Percentiles rank a stretch among this genome's conserved stretches.
phyloP scores from a whole-genome alignment of 23 tunicate species.

The Clavelina lepadiformis region DNA sequence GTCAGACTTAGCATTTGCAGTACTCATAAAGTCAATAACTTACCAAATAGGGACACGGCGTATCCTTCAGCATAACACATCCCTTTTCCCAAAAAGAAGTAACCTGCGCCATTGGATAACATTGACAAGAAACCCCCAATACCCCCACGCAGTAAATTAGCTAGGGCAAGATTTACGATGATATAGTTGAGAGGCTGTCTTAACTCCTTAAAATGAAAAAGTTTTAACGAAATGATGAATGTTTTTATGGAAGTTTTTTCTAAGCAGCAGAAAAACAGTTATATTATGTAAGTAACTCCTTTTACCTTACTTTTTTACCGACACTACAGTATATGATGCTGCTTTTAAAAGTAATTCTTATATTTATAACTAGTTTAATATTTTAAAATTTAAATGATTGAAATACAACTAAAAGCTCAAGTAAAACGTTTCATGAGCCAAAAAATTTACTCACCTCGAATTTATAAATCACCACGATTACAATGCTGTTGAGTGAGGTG shows the following conservation, averaged over 20 bases:
- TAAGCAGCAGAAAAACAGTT: no score
- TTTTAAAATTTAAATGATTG: background rate
- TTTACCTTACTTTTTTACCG: background rate
- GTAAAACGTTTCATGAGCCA: background rate
- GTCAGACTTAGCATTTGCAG: no score
- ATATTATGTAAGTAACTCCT: no score
- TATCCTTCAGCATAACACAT: constrained; percentile 66
- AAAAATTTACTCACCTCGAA: background rate
- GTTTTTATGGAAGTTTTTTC: no score
- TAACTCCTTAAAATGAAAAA: constrained; percentile 22
- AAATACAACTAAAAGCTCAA: background rate
- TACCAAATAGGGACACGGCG: constrained; percentile 40
- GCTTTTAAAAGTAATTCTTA: background rate
- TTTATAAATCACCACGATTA: no score
- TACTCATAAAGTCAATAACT: no score
- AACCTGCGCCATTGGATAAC: constrained; percentile 38
- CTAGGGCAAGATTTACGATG: constrained; percentile 49
- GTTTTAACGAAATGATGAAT: background rate
- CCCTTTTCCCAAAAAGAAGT: constrained; percentile 52
- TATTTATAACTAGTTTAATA: background rate
- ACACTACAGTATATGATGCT: background rate
- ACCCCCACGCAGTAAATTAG: constrained; percentile 27
- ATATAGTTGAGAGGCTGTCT: constrained; percentile 61
- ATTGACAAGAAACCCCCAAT: constrained; percentile 24
- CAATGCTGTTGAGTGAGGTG: background rate